phyloP scores from a whole-genome alignment of 1,140 invertebrate genomes.

The Drosophila bocqueti region DNA sequence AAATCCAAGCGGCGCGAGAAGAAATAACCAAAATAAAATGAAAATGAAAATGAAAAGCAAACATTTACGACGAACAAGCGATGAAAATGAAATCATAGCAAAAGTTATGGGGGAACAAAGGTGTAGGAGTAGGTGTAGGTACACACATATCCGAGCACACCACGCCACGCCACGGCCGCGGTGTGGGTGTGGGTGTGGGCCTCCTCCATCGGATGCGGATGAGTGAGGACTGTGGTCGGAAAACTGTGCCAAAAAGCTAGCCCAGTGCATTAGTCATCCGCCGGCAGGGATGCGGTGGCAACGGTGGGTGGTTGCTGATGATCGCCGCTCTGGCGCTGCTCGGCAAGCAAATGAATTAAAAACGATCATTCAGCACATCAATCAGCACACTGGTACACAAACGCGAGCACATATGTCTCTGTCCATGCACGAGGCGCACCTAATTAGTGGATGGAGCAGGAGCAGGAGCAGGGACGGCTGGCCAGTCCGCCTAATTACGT shows the following conservation, averaged over 20 bases:
- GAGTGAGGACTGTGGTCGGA: slow-evolving; percentile 60
- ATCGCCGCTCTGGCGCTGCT: not conserved
- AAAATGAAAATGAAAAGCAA: slow-evolving; percentile 56
- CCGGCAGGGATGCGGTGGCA: not conserved
- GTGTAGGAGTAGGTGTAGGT: slow-evolving; percentile 46
- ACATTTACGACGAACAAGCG: slow-evolving; percentile 62
- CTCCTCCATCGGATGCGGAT: slow-evolving; percentile 55
- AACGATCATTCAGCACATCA: slow-evolving; percentile 81
- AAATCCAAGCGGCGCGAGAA: slow-evolving; percentile 35
- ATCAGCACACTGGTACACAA: slow-evolving; percentile 65
- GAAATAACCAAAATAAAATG: slow-evolving; percentile 47
- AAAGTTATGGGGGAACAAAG: slow-evolving; percentile 23
- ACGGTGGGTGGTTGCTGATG: not conserved
- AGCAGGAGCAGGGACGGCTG: not conserved
- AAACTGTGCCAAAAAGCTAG: slow-evolving; percentile 75
- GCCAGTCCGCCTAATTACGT: slow-evolving; percentile 33
- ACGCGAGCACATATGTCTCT: slow-evolving; percentile 26
- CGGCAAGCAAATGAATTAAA: slow-evolving; percentile 70
- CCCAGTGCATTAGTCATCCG: slow-evolving; percentile 60
- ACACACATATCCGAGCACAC: slow-evolving; percentile 7
- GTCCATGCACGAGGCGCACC: slow-evolving; percentile 7
- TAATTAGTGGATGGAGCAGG: slow-evolving; percentile 7
- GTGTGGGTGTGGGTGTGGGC: slow-evolving; percentile 51
- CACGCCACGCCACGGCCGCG: not conserved
- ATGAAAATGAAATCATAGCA: slow-evolving; percentile 76